Conservation (phyloP, 2,113 vertebrate genomes). For the Xiphophorus hellerii region DNA sequence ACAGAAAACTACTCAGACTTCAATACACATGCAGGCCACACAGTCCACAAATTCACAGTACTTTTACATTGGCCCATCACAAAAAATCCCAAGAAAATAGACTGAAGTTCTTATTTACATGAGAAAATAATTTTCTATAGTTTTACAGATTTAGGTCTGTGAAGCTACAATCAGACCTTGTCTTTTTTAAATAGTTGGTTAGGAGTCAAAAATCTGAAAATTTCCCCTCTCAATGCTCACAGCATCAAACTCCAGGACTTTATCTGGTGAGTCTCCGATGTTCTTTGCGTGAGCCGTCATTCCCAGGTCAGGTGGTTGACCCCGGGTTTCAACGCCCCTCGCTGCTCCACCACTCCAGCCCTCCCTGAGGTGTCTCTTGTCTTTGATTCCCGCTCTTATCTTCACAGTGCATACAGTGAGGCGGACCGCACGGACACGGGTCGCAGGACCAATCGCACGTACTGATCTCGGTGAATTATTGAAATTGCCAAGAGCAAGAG, state of each 20-base stretch:
- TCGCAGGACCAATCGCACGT: constrained; percentile 59
- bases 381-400: constrained; percentile 69
- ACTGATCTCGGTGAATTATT: constrained; percentile 76
- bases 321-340: constrained; percentile 30
- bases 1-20: no score
- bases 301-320: constrained; percentile 58
- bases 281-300: constrained; percentile 56
- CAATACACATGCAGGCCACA: no score
- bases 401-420: constrained; percentile 59
- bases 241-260: constrained; percentile 33
- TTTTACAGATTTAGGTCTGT: no score
- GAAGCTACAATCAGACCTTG: neutral
- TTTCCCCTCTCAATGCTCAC: constrained; percentile 34
- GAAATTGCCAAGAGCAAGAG: constrained; percentile 67
- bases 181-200: constrained; percentile 35
- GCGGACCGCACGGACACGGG: constrained; percentile 56
- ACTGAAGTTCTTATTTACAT: no score
- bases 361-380: constrained; percentile 56
- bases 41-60: no score
- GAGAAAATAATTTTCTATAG: no score
- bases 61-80: no score
- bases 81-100: no score
- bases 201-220: constrained; percentile 22
- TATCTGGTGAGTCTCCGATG: constrained; percentile 53
- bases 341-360: constrained; percentile 32